phyloP scores from a whole-genome alignment of 2,888 invertebrate species.

The Cheilosia pagana region DNA sequence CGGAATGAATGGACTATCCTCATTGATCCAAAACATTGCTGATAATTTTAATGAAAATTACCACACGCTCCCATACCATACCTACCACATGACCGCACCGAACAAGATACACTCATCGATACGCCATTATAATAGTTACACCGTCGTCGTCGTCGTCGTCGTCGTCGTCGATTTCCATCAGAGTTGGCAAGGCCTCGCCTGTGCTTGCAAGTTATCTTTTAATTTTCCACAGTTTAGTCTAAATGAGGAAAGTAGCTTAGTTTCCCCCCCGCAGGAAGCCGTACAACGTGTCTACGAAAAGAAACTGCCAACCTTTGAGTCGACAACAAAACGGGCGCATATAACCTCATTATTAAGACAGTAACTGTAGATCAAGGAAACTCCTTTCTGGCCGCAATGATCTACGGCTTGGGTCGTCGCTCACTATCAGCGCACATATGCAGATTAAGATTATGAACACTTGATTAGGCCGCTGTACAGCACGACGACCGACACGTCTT shows the following conservation, averaged over 20 bases:
- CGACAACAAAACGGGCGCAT: slow-evolving; percentile 65
- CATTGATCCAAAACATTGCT: slow-evolving; percentile 61
- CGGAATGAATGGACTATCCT: slow-evolving; percentile 61
- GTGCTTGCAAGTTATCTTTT: slow-evolving; percentile 57
- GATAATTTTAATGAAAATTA: slow-evolving; percentile 74
- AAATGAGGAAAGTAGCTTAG: slow-evolving; percentile 59
- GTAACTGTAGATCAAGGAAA: slow-evolving; percentile 75
- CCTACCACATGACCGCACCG: slow-evolving; percentile 42
- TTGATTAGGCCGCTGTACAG: slow-evolving; percentile 62
- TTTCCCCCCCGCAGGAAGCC: slow-evolving; percentile 64
- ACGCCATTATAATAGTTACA: slow-evolving; percentile 51
- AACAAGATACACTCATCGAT: slow-evolving; percentile 69
- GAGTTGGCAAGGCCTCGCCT: slow-evolving; percentile 28
- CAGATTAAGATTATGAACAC: slow-evolving; percentile 75
- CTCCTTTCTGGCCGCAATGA: slow-evolving; percentile 66
- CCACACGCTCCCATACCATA: slow-evolving; percentile 57
- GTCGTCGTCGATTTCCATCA: slow-evolving; percentile 62
- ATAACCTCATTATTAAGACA: slow-evolving; percentile 75
- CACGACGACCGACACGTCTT: slow-evolving; percentile 36
- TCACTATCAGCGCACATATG: slow-evolving; percentile 73
- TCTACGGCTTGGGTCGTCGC: slow-evolving; percentile 68
- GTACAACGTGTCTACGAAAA: slow-evolving; percentile 13
- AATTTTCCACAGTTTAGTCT: slow-evolving; percentile 58
- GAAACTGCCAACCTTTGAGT: slow-evolving; percentile 54
- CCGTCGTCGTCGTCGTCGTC: too few species aligned